These are phyloP conservation scores for Polyommatus icarus DNA, from an alignment of 2,888 invertebrate species.

Conservation along the genomic window DNA sequence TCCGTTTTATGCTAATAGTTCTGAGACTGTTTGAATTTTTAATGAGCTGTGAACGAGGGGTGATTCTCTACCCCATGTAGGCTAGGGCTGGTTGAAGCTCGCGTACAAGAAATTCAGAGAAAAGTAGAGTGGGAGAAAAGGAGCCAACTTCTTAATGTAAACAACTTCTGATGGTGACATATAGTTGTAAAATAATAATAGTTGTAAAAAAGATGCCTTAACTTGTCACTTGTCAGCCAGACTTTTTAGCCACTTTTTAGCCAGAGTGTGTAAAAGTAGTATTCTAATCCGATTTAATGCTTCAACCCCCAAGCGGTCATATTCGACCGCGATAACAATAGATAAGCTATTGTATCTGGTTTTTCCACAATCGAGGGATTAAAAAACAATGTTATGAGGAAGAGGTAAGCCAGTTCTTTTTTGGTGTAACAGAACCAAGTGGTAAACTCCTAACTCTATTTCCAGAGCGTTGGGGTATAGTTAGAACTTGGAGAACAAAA, in stretches of 20 bases:
- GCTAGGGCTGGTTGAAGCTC: not conserved
- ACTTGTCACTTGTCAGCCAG: too few relatives aligned
- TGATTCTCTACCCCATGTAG: not conserved
- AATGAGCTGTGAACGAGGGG: conserved; percentile 9
- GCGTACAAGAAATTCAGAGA: not conserved
- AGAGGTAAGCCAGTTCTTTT: not conserved
- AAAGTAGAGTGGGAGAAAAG: not conserved
- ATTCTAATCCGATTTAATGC: not conserved
- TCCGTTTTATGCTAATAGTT: conserved; percentile 29
- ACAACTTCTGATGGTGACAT: too few relatives aligned
- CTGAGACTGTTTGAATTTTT: conserved; percentile 17
- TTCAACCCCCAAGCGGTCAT: too few relatives aligned
- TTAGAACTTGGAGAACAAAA: not conserved
- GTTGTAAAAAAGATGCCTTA: too few relatives aligned
- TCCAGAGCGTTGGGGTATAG: not conserved
- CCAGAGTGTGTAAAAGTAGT: not conserved
- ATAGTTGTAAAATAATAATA: too few relatives aligned
- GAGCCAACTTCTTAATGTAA: not conserved
- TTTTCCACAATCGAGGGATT: too few relatives aligned
- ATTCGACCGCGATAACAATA: too few relatives aligned
- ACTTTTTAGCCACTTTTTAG: too few relatives aligned
- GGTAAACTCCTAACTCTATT: not conserved
- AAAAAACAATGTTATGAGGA: not conserved
- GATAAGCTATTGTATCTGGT: too few relatives aligned
- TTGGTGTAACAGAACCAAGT: not conserved